Evolutionary conservation across 1,140 invertebrate genomes (phyloP).

Genomic region (Neodiprion pinetum): DNA sequence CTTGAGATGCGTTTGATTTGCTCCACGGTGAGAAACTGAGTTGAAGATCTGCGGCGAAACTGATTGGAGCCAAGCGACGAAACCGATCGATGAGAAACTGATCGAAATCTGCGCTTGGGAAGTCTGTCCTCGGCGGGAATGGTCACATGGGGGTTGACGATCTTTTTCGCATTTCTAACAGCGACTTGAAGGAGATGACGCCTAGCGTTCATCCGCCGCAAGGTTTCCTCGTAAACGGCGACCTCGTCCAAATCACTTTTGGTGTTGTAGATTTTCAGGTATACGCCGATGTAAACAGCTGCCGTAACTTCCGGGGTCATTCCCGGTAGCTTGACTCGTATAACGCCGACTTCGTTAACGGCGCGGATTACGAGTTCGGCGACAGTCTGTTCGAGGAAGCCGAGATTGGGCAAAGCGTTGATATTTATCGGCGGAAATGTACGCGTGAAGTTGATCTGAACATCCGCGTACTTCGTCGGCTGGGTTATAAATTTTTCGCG

Average conservation of each 20-base stretch:
- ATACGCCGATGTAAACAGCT: constrained; percentile 61
- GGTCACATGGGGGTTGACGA: constrained; percentile 17
- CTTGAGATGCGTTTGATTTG: neutral
- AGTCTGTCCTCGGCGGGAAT: neutral
- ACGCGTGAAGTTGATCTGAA: constrained; percentile 52
- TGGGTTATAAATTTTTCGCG: constrained; percentile 59
- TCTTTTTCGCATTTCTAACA: constrained; percentile 22
- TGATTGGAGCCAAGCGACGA: neutral
- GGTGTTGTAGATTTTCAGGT: constrained; percentile 63
- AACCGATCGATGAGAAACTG: neutral
- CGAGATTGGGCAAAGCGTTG: constrained; percentile 60
- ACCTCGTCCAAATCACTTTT: constrained; percentile 33
- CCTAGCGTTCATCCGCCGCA: constrained; percentile 50
- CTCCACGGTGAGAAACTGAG: neutral
- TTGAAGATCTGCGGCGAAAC: neutral
- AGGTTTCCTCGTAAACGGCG: constrained; percentile 50
- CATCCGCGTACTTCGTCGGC: constrained; percentile 56
- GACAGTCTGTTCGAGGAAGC: constrained; percentile 67
- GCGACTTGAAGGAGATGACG: constrained; percentile 47
- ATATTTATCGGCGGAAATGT: constrained; percentile 53
- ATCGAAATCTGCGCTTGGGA: neutral
- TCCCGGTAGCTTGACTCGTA: constrained; percentile 66
- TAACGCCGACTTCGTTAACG: constrained; percentile 56
- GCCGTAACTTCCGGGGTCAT: constrained; percentile 58
- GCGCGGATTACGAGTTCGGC: constrained; percentile 60